Base-by-base conservation (phyloP, 2,797 vertebrate species). In the Scomberomorus guttatus region DNA sequence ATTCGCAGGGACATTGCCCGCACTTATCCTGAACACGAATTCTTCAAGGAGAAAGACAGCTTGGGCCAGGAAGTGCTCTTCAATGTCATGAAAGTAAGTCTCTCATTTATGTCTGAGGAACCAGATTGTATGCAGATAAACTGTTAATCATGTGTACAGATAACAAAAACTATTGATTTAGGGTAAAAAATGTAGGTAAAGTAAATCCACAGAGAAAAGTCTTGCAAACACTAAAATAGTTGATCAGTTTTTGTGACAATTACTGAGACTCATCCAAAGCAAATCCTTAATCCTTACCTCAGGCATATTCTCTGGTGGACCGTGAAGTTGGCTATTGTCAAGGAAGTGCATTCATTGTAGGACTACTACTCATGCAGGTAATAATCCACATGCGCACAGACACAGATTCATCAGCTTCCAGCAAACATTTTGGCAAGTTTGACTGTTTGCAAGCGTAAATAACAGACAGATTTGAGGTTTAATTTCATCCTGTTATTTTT, bases 271-370 rank as follows among this genome's bases (percentile, higher is more conserved):
- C 18, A 60, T 18, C 18, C 37, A 27, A 73, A 15, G 14, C 68
- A 80, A 39, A 55, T 84, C 73, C 72, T 90, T 90, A 75, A n/a
- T n/a, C n/a, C n/a, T 73, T 79, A 69, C 94, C 81, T 54, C 82
- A 99, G 98, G 98, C 98, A 1, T 99, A 99, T 92, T 99, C 98
- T 78, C 94, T 99, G 95, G 98, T 99, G 89, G 98, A 99, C 92
- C 96, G 98, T 17, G 98, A 99, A 83, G 98, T 99, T 61, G 98
- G 98, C 58, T 99, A 99, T 84, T 99, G 98, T 93, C 98, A 99
- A 92, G 98, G 98, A 84, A 99, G 98, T 20, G 98, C 98, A 44
- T 99, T 99, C 91, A 99, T 99, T 69, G 98, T 99, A 50, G 98
- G 98, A 81, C 95, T 99, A 72, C 94, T 99, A 50, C 97, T 99